Evolutionary conservation across 2,797 vertebrate genomes (phyloP), one percentile per base, ranked within the genome.

Genomic region (Channa striata): DNA sequence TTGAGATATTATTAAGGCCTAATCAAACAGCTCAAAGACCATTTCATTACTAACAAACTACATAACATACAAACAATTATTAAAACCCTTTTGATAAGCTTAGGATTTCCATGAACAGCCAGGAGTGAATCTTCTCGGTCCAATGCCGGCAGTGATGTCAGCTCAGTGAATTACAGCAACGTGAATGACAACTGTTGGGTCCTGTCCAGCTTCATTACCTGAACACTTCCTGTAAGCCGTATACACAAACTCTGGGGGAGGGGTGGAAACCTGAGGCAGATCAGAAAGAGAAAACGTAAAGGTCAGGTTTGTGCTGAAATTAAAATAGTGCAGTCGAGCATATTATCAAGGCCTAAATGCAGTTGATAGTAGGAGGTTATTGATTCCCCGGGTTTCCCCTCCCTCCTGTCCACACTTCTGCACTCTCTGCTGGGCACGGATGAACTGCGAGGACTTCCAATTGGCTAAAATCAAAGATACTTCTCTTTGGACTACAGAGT

Each of bases 151-250:
- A 82, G 57, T 51, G 11, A 68, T 59, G 70, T 74, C 69, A 64
- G 79, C 85, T 74, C 79, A 89, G 85, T 87, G 86, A 87, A 90
- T 90, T 82, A 86, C 80, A 78, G 69, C 81, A 23, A 21, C 0
- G 46, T 87, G 89, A 89, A 46, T 85, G 89, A 87, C 85, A 82
- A 66, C 49, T 40, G 82, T 21, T 88, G 87, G 87, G 88, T 62
- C 54, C 14, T 42, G 67, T 88, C 88, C 91, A 91, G 52, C 81
- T 77, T 84, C 82, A 77, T 84, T 77, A 79, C 37, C 52, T 36
- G 40, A 79, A 53, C 72, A 70, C 59, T 89, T 89, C 87, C 85
- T 86, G 83, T 81, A 84, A 90, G 56, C 78, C 57, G 17, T 37
- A 51, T 36, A 50, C 39, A 57, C 64, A 59, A 11, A 37, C 34